A percentile compares a stretch with the other conserved stretches of the same genome.
phyloP scores from a whole-genome alignment of 1,140 invertebrate genomes.

The Lordiphosa mommai region DNA sequence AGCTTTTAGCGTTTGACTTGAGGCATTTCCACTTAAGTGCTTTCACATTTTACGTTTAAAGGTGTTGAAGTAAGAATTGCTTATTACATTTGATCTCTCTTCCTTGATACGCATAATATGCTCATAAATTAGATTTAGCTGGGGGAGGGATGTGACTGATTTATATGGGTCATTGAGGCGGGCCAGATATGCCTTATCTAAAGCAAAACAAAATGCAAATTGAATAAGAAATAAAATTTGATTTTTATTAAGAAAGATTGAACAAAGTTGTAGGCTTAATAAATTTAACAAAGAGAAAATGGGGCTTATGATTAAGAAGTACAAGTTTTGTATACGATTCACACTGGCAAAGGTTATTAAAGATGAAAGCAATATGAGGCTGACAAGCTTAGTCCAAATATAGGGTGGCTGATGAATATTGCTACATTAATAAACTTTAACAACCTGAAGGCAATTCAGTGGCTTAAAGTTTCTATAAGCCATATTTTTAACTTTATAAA shows the following conservation, averaged over 20 bases:
- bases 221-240: constrained; percentile 41
- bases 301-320: neutral
- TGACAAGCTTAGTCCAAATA: no score
- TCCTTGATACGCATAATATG: constrained; percentile 56
- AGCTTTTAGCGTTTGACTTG: constrained; percentile 69
- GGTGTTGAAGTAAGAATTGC: constrained; percentile 62
- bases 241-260: constrained; percentile 43
- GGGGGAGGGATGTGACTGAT: constrained; percentile 21
- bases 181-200: constrained; percentile 6
- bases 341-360: no score
- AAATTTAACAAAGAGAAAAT: constrained; percentile 14
- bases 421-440: no score
- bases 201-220: neutral
- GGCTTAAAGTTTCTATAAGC: no score
- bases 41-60: constrained; percentile 51
- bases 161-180: constrained; percentile 29
- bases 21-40: constrained; percentile 74
- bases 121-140: constrained; percentile 71
- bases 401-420: no score
- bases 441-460: no score
- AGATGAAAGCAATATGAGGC: no score
- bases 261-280: constrained; percentile 1
- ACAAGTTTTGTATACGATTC: no score
- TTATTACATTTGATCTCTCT: constrained; percentile 56
- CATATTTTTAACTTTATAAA: no score